Base-by-base conservation (phyloP, 1,140 invertebrate species). In the Condylostylus longicornis region DNA sequence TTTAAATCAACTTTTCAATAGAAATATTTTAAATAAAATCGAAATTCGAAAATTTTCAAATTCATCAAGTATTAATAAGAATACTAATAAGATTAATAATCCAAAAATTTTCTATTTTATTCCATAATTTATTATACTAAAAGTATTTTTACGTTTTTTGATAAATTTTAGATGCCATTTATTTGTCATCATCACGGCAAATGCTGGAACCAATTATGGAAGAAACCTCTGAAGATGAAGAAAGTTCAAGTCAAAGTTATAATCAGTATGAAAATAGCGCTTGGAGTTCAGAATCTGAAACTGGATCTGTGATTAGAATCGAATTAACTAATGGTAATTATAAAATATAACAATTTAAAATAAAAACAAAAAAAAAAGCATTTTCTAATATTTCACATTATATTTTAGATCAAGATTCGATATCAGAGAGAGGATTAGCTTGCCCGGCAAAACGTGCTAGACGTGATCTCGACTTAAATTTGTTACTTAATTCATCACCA, bases 401-500 rank as follows among this genome's bases (percentile, higher is more conserved):
- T 38, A 7, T 42, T 54, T 2, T 44, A 67, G 66, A 68, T 51
- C 52, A 60, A 35, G 74, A 74, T 43, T 71, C 68, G 39, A 72
- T 72, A 8, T 82, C 78, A 28, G 80, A 84, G 49, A 69, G 79
- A 35, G 81, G 84, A 56, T 72, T 79, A 39, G 74, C 76, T 17
- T 82, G 81, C 47, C 80, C 82, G 20, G 74, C 79, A 28, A 84
- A 84, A 54, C 66, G 80, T n/a, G 66, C 79, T 17, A 69, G 77
- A 18, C 72, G 72, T 40, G 69, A 73, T 23, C n/a, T n/a, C n/a
- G n/a, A n/a, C n/a, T n/a, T n/a, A n/a, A n/a, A 27, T 29, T 15
- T 17, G 20, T 7, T 8, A 27, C 35, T 7, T 25, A n/a, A n/a
- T 25, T 25, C 7, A 25, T 25, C n/a, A n/a, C n/a, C n/a, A n/a